A percentile compares a stretch with the other conserved stretches of the same genome.
These are phyloP conservation scores for Notechis scutatus DNA, from an alignment of 2,113 vertebrate genomes.

Conservation along the genomic window DNA sequence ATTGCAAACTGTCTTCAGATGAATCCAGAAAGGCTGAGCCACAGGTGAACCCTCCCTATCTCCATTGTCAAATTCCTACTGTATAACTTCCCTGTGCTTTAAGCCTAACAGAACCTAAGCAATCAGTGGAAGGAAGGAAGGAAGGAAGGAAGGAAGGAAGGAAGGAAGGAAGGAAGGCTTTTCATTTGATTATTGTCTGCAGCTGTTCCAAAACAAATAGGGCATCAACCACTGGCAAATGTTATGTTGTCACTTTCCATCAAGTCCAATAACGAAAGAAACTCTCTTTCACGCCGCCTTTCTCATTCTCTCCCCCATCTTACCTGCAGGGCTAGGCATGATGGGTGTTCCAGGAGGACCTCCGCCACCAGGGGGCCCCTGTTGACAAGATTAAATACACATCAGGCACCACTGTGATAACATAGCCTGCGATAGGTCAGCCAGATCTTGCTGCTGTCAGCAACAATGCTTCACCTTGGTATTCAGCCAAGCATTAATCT, in stretches of 20 bases:
- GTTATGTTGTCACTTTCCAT: neutral
- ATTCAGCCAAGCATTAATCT: slow-evolving; percentile 7
- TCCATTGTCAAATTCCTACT: neutral
- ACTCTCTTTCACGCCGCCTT: neutral
- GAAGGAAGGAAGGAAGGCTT: neutral
- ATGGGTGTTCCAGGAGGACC: slow-evolving; percentile 97
- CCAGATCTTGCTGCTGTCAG: slow-evolving; percentile 3
- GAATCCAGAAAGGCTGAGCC: neutral
- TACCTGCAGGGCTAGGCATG: slow-evolving; percentile 98
- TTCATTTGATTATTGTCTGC: neutral
- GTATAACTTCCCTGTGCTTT: neutral
- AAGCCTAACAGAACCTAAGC: neutral
- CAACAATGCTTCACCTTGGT: neutral
- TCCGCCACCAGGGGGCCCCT: slow-evolving; percentile 95
- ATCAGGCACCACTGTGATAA: slow-evolving; percentile 22
- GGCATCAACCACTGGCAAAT: neutral
- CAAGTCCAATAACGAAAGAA: neutral
- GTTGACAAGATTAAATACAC: slow-evolving; percentile 30
- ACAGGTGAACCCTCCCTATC: neutral
- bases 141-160: no score
- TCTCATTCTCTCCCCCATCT: neutral
- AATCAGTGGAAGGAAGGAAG: neutral
- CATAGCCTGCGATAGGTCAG: neutral
- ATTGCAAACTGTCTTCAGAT: neutral
- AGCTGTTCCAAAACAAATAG: neutral